Evolutionary conservation across 1,140 invertebrate genomes (phyloP), one percentile per base, ranked within the genome.

Genomic region (Grapholita molesta): DNA sequence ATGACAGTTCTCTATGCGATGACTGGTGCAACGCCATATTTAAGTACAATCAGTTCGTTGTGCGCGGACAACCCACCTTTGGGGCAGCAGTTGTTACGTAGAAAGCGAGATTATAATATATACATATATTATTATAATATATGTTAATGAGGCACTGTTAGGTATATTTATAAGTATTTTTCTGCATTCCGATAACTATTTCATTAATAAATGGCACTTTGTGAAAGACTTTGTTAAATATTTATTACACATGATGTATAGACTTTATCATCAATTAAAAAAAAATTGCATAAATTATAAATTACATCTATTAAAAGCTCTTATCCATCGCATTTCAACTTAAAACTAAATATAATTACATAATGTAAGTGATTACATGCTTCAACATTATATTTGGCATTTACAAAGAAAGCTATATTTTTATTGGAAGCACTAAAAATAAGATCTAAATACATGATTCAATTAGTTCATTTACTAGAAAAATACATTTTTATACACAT

Each of bases 401-500:
- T 73, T 73, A 71, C 67, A 78, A n/a, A 70, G 38, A 73, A 70
- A 52, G 66, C 69, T 74, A 73, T 68, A 53, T 67, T 70, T 55
- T 72, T 74, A 73, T 68, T 81, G 83, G 83, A 85, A 85, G 83
- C 83, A 81, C 82, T 82, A 82, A 33, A 64, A 65, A 35, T 35
- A 35, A 65, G 64, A 65, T 65, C 64, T 61, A 61, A 30, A 57
- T 57, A 25, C 30, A 30, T 15, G 24, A 61, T 61, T 61, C 25
- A 30, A 61, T 61, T 61, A 28, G 28, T 61, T 57, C 4, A 28
- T 25, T 61, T 61, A 28, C 55, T 61, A 61, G 25, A 65, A 65
- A 65, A 65, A 65, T 65, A 65, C 64, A 61, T 61, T 61, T 25
- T 55, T 28, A 28, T 61, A 61, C 55, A 61, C 55, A 61, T 30